Evolutionary conservation across 2,113 vertebrate species (phyloP).

Genomic region (Pygoscelis antarcticus): DNA sequence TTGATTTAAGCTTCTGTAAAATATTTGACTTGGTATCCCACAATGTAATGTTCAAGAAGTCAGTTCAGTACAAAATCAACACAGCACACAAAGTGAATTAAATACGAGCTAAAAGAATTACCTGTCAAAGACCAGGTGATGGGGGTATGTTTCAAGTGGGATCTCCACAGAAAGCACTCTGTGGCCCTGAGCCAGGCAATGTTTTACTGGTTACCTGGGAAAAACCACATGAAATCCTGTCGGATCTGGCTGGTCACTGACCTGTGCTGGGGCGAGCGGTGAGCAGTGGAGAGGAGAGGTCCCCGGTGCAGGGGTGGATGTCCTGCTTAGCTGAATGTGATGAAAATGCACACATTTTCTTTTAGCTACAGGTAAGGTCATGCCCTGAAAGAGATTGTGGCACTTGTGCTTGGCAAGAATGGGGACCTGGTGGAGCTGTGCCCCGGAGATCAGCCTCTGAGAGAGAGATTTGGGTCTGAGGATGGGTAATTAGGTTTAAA

Average conservation of each 20-base stretch:
- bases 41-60: neutral
- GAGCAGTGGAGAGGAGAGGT: neutral
- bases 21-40: conserved; percentile 28
- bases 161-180: neutral
- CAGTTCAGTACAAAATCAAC: conserved; percentile 15
- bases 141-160: neutral
- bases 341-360: neutral
- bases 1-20: conserved; percentile 42
- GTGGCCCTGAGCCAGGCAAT: neutral
- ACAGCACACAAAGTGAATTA: conserved; percentile 10
- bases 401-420: neutral
- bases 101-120: neutral
- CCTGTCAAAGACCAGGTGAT: neutral
- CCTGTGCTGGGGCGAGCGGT: accelerated
- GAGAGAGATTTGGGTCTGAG: neutral
- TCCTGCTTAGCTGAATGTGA: neutral
- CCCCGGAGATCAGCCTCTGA: neutral
- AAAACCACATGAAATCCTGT: neutral
- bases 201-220: neutral
- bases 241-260: neutral
- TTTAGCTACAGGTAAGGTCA: neutral
- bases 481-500: neutral
- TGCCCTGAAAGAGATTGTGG: neutral
- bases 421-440: neutral
- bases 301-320: neutral